phyloP scores from a whole-genome alignment of 1,140 invertebrate genomes.

The Aphelenchoides besseyi region DNA sequence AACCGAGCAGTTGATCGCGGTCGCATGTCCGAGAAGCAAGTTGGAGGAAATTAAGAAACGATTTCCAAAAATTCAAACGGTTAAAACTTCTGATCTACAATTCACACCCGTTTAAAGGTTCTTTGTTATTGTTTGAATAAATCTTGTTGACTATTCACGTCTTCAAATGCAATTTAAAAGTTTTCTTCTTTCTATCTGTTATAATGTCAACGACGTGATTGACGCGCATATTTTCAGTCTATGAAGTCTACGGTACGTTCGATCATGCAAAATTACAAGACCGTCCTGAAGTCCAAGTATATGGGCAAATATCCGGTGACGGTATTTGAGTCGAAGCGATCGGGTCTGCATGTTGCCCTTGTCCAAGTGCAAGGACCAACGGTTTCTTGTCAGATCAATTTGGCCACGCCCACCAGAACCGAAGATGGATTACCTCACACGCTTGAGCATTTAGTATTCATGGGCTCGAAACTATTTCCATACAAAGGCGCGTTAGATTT shows the following conservation, averaged over 20 bases:
- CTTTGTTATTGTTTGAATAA: background rate
- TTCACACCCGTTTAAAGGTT: conserved; percentile 7
- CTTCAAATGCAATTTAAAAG: background rate
- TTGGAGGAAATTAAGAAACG: background rate
- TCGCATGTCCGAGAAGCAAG: conserved; percentile 14
- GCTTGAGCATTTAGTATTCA: conserved; percentile 83
- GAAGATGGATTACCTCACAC: conserved; percentile 89
- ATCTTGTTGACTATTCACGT: background rate
- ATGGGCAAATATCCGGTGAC: conserved; percentile 32
- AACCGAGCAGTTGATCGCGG: background rate
- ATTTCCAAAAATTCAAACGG: conserved; percentile 1
- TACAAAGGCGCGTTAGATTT: conserved; percentile 79
- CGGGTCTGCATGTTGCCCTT: conserved; percentile 28
- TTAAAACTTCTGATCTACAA: conserved; percentile 10
- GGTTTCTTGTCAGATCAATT: conserved; percentile 32
- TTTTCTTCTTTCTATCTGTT: background rate
- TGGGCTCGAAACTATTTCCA: conserved; percentile 83
- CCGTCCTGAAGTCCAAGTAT: background rate
- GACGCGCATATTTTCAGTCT: no score
- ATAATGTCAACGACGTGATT: no score
- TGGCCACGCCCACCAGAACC: conserved; percentile 82
- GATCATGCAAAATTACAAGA: conserved; percentile 24
- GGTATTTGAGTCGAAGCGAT: conserved; percentile 34
- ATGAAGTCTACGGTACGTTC: no score
- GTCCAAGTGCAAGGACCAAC: conserved; percentile 31